Evolutionary conservation across 2,888 invertebrate species (phyloP).

Genomic region (Eledone cirrhosa): DNA sequence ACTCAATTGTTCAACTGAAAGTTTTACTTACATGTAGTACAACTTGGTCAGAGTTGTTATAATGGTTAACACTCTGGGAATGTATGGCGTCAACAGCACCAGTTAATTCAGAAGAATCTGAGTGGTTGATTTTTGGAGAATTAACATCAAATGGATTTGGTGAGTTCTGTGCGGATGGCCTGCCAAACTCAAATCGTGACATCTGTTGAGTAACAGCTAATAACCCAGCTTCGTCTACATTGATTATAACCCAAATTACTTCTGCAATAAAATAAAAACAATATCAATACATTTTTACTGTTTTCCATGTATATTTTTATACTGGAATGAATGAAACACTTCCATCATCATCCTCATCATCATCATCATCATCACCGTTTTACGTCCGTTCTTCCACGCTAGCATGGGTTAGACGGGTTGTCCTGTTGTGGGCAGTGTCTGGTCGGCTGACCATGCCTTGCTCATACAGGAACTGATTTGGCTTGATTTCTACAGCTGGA

Average conservation of each 20-base stretch:
- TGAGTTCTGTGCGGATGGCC: conserved; percentile 37
- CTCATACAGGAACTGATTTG: no score
- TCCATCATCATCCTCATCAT: no score
- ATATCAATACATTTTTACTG: no score
- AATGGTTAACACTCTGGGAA: conserved; percentile 23
- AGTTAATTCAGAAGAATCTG: conserved; percentile 20
- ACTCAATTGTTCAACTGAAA: background rate
- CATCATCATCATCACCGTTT: no score
- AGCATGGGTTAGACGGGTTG: no score
- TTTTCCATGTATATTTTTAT: no score
- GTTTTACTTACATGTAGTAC: conserved; percentile 21
- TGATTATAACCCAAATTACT: conserved; percentile 82
- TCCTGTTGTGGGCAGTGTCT: no score
- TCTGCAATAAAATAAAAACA: conserved; percentile 70
- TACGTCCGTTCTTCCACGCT: no score
- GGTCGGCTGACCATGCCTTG: no score
- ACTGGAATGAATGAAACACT: no score
- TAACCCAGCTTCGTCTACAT: conserved; percentile 82
- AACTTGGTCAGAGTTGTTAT: conserved; percentile 26
- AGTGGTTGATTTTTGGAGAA: conserved; percentile 1
- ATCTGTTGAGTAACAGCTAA: conserved; percentile 83
- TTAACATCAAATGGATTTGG: conserved; percentile 50
- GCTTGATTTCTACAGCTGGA: no score
- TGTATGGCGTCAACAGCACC: background rate
- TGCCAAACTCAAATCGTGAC: conserved; percentile 69